phyloP scores from a whole-genome alignment of 2,113 vertebrate species.

The Plecturocebus donacophilus region DNA sequence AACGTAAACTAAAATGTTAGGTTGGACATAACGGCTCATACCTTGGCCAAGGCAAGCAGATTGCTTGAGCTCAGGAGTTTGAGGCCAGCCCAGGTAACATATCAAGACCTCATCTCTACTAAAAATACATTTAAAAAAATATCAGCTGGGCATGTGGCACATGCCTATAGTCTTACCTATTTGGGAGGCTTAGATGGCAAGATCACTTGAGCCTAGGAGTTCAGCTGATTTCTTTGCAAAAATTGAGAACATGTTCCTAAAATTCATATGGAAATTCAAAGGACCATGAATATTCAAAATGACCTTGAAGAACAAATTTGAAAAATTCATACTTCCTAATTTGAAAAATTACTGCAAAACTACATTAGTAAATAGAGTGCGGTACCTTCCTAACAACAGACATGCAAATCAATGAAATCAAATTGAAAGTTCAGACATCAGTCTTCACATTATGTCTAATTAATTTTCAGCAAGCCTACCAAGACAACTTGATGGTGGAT shows the following conservation, averaged over 20 bases:
- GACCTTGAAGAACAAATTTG: not conserved
- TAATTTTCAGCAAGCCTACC: not conserved
- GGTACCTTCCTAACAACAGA: not conserved
- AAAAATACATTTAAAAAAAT: no score
- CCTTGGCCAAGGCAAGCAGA: no score
- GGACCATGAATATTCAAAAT: not conserved
- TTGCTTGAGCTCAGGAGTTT: no score
- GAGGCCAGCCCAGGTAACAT: no score
- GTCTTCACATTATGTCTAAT: not conserved
- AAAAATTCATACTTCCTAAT: not conserved
- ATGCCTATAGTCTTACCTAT: no score
- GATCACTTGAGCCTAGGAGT: no score
- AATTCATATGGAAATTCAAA: not conserved
- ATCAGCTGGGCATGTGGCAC: no score
- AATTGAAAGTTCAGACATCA: not conserved
- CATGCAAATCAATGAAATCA: not conserved
- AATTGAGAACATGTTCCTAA: not conserved
- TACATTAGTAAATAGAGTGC: not conserved
- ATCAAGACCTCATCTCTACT: no score
- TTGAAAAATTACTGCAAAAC: not conserved
- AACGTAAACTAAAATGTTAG: no score
- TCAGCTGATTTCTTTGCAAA: not conserved
- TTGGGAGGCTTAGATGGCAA: no score
- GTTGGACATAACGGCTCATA: no score
- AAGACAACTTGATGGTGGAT: not conserved